phyloP scores from a whole-genome alignment of 1,140 invertebrate species.

The Drosophila lowei region DNA sequence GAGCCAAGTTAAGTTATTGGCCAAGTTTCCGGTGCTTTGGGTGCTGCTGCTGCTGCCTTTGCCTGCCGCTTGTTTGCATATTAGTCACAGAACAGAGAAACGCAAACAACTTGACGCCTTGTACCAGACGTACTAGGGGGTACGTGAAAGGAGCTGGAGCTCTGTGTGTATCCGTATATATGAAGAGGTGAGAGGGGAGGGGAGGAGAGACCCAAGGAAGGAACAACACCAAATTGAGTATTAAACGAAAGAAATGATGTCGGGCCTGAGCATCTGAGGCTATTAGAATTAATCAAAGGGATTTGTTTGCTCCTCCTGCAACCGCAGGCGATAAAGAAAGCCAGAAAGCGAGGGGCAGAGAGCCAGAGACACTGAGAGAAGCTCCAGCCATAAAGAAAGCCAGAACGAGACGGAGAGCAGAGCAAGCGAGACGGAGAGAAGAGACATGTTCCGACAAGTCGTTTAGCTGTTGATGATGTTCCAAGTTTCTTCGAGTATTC shows the following conservation, averaged over 20 bases:
- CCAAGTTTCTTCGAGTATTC: not conserved
- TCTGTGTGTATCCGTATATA: no score
- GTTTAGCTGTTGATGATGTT: conserved; percentile 20
- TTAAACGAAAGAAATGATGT: conserved; percentile 79
- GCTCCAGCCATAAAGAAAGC: not conserved
- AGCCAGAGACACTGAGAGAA: not conserved
- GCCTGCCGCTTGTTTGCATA: conserved; percentile 72
- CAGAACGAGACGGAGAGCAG: not conserved
- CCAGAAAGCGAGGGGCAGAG: not conserved
- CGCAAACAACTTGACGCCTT: conserved; percentile 53
- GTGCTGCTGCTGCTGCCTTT: conserved; percentile 20
- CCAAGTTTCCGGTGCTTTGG: conserved; percentile 41
- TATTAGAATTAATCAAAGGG: conserved; percentile 82
- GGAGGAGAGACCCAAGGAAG: not conserved
- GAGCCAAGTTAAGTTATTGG: conserved; percentile 79
- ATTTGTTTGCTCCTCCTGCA: conserved; percentile 51
- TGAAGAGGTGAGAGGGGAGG: not conserved
- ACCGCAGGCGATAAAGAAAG: conserved; percentile 47
- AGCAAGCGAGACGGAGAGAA: not conserved
- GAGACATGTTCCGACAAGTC: no score
- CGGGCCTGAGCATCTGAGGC: conserved; percentile 71
- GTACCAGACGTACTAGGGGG: conserved; percentile 5
- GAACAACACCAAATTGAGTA: conserved; percentile 76
- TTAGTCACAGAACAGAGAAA: conserved; percentile 69
- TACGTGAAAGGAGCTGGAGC: no score